These are phyloP conservation scores for Amblyopsis hoosieri DNA, from an alignment of 2,797 vertebrate species.

Conservation along the genomic window DNA sequence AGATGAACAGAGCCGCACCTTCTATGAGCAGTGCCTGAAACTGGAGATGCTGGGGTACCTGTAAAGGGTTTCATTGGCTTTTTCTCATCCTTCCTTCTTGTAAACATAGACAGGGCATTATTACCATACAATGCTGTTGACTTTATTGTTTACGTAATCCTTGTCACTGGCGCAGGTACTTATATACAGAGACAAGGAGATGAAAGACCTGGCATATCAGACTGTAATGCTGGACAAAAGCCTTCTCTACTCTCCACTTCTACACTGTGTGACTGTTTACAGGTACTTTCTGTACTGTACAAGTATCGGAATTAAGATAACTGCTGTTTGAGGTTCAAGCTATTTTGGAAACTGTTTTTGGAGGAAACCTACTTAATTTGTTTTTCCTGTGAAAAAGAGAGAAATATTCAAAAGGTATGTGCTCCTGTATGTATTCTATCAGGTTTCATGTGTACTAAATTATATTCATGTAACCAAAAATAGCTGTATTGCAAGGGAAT, in stretches of 20 bases:
- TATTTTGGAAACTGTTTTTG: constrained; percentile 21
- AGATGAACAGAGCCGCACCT: constrained; percentile 72
- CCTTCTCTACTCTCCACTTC: constrained; percentile 37
- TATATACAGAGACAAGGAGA: constrained; percentile 73
- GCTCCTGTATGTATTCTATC: constrained; percentile 16
- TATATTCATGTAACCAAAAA: neutral
- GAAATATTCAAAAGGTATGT: constrained; percentile 70
- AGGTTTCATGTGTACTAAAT: neutral
- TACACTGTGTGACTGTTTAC: constrained; percentile 56
- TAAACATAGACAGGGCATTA: constrained; percentile 67
- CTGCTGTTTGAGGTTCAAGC: constrained; percentile 42
- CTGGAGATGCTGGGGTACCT: constrained; percentile 75
- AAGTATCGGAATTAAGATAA: constrained; percentile 51
- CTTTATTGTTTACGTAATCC: constrained; percentile 70
- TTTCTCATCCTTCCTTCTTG: constrained; percentile 67
- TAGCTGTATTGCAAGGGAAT: neutral
- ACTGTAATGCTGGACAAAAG: constrained; percentile 47
- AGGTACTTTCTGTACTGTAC: too few relatives aligned
- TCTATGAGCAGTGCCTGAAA: constrained; percentile 73
- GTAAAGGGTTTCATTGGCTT: constrained; percentile 71
- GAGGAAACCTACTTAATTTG: constrained; percentile 25
- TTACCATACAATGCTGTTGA: constrained; percentile 70
- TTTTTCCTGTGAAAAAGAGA: constrained; percentile 44
- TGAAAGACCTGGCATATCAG: constrained; percentile 68
- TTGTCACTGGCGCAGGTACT: constrained; percentile 62